phyloP scores from a whole-genome alignment of 2,888 invertebrate species.

The Isotomurus palustris region DNA sequence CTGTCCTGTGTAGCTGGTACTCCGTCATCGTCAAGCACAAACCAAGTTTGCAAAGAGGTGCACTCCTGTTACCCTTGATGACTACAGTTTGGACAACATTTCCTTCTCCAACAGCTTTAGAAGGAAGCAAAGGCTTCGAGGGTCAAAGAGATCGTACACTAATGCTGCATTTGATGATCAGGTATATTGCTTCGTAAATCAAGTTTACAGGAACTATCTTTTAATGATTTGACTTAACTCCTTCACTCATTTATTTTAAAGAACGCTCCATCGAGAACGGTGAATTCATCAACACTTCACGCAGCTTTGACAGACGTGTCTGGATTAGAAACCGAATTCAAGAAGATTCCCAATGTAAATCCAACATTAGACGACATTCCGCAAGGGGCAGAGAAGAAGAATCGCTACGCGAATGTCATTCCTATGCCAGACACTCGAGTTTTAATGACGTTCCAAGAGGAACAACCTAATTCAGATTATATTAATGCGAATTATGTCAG shows the following conservation, averaged over 20 bases:
- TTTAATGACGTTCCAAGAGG: constrained; percentile 64
- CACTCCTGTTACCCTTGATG: constrained; percentile 80
- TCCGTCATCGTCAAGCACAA: constrained; percentile 74
- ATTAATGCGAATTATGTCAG: constrained; percentile 90
- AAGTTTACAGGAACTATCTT: not conserved
- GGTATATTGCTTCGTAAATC: constrained; percentile 51
- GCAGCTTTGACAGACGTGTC: constrained; percentile 56
- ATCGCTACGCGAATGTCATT: constrained; percentile 91
- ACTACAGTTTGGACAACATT: constrained; percentile 83
- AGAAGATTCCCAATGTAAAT: constrained; percentile 71
- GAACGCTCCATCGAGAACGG: constrained; percentile 65
- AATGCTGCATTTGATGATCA: constrained; percentile 88
- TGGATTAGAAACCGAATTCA: constrained; percentile 74
- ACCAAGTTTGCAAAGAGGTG: constrained; percentile 80
- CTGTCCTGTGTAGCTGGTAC: constrained; percentile 62
- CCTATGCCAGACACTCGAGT: constrained; percentile 88
- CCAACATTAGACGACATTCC: constrained; percentile 76
- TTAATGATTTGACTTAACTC: not conserved
- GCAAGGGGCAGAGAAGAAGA: constrained; percentile 81
- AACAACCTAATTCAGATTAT: constrained; percentile 76
- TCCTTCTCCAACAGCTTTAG: constrained; percentile 71
- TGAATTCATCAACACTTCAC: constrained; percentile 72
- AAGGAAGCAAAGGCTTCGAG: constrained; percentile 59
- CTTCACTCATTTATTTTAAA: constrained; percentile 47
- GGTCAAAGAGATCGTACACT: constrained; percentile 81